Conservation (phyloP, 2,797 vertebrate genomes). For the Remorina albescens region DNA sequence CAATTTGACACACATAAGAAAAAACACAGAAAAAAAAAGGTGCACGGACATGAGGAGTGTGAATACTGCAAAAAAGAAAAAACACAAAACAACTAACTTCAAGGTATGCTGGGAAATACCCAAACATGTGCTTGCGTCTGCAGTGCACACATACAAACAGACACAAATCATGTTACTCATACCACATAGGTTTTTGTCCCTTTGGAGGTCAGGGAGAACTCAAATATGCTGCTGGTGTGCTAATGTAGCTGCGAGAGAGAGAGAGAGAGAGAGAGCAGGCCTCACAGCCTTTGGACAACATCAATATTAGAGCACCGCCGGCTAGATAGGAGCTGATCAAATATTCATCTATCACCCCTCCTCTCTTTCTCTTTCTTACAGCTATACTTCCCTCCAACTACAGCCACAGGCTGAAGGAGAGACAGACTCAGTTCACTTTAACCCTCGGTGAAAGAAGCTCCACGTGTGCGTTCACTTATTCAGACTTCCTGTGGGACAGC, state of each 20-base stretch:
- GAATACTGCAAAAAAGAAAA: slow-evolving; percentile 46
- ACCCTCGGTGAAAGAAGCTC: slow-evolving; percentile 4
- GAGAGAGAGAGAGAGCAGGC: slow-evolving; percentile 7
- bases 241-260: slow-evolving; percentile 36
- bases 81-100: too few relatives aligned
- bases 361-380: not conserved
- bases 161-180: slow-evolving; percentile 12
- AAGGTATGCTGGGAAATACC: not conserved
- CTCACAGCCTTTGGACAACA: slow-evolving; percentile 47
- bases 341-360: slow-evolving; percentile 59
- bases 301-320: slow-evolving; percentile 56
- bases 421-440: slow-evolving; percentile 1
- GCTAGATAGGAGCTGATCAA: slow-evolving; percentile 44
- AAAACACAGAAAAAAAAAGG: not conserved
- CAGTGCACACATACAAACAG: not conserved
- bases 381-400: not conserved
- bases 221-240: slow-evolving; percentile 16
- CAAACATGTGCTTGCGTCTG: not conserved
- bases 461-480: slow-evolving; percentile 15
- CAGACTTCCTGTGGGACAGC: slow-evolving; percentile 11
- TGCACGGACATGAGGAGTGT: not conserved
- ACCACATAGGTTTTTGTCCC: not conserved
- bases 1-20: not conserved
- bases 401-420: slow-evolving; percentile 8
- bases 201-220: not conserved